Conservation (phyloP, 2,113 vertebrate species). For the Myrmophylax atrothorax region DNA sequence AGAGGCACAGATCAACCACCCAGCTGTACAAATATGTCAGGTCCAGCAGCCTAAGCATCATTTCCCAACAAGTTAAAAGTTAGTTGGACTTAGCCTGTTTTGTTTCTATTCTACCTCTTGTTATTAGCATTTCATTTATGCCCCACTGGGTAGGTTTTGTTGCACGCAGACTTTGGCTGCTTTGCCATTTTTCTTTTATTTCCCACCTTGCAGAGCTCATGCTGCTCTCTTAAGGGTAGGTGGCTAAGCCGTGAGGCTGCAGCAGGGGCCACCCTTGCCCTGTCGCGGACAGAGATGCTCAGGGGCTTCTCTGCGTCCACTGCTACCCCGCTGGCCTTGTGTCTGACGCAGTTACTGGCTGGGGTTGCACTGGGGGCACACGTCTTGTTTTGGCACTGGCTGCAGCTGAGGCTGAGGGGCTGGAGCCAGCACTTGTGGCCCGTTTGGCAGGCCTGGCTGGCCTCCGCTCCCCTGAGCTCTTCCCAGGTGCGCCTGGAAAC, state of each 20-base stretch:
- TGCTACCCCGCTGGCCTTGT: not conserved
- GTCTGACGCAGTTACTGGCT: rapidly evolving
- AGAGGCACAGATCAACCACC: not conserved
- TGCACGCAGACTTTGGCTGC: not conserved
- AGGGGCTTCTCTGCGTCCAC: rapidly evolving
- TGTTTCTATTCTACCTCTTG: not conserved
- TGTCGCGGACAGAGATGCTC: not conserved
- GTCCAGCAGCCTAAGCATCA: not conserved
- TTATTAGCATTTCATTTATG: not conserved
- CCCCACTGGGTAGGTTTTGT: not conserved
- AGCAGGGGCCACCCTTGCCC: not conserved
- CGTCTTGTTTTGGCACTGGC: rapidly evolving
- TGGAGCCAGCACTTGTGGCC: rapidly evolving
- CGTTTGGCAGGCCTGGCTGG: rapidly evolving
- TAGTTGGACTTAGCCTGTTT: not conserved
- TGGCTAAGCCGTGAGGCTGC: not conserved
- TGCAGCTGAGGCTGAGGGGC: not conserved
- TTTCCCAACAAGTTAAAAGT: not conserved
- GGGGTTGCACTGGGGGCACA: rapidly evolving
- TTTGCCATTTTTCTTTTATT: not conserved
- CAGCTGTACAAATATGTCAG: not conserved
- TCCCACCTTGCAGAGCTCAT: rapidly evolving
- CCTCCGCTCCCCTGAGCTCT: rapidly evolving
- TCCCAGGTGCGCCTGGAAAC: not conserved
- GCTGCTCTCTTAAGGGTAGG: not conserved